phyloP scores from a whole-genome alignment of 2,113 vertebrate genomes.

The Otocyon megalotis region DNA sequence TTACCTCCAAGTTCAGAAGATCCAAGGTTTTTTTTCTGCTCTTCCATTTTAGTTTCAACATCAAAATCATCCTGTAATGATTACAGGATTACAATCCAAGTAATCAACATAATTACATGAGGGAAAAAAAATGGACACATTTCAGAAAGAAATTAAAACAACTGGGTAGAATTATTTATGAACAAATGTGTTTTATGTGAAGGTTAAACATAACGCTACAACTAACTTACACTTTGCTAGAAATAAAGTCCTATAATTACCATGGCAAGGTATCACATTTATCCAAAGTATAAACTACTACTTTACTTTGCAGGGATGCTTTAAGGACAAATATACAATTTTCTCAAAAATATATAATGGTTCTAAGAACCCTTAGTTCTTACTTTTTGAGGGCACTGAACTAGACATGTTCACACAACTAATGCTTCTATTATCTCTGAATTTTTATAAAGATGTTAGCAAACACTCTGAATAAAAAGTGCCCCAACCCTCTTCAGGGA shows the following conservation, averaged over 20 bases:
- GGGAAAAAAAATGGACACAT: neutral
- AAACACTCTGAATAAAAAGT: neutral
- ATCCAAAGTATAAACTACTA: slow-evolving; percentile 30
- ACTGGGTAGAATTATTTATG: slow-evolving; percentile 23
- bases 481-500: neutral
- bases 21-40: slow-evolving; percentile 3
- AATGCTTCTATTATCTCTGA: neutral
- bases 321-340: slow-evolving; percentile 52
- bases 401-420: neutral
- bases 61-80: slow-evolving; percentile 80
- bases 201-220: slow-evolving; percentile 48
- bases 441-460: neutral
- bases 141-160: slow-evolving; percentile 63
- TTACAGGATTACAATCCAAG: no score
- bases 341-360: slow-evolving; percentile 33
- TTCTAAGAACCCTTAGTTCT: slow-evolving; percentile 8
- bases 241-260: slow-evolving; percentile 47
- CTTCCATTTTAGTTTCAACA: slow-evolving; percentile 69
- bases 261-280: slow-evolving; percentile 39
- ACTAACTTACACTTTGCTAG: slow-evolving; percentile 14
- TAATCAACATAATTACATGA: slow-evolving; percentile 23
- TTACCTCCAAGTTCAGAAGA: slow-evolving; percentile 83
- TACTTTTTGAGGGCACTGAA: neutral
- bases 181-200: slow-evolving; percentile 57
- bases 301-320: neutral